Percentiles rank a stretch among this genome's conserved stretches.
Conservation (phyloP, 2,797 vertebrate genomes). For the Spheniscus humboldti region DNA sequence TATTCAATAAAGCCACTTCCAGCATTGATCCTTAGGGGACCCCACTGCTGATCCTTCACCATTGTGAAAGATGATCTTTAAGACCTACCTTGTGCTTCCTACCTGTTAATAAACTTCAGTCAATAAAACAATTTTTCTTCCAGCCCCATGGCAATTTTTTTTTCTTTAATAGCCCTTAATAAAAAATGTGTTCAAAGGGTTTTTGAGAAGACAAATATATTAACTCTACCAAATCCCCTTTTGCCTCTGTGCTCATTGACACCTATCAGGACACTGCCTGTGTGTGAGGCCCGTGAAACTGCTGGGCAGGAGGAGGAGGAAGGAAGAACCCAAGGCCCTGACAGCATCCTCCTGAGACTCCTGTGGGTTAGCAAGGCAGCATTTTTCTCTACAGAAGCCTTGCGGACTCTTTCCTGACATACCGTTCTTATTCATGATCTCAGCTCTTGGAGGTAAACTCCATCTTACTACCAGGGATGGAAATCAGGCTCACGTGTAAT, state of each 20-base stretch:
- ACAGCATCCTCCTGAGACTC: not conserved
- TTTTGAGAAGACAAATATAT: not conserved
- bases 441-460: not conserved
- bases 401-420: not conserved
- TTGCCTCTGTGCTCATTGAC: not conserved
- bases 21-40: not conserved
- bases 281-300: not conserved
- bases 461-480: not conserved
- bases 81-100: not conserved
- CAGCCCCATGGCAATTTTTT: not conserved
- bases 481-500: not conserved
- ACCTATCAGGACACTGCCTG: not conserved
- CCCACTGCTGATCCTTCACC: not conserved
- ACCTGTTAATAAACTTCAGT: not conserved
- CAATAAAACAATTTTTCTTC: not conserved
- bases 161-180: not conserved
- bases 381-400: not conserved
- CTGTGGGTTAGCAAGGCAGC: not conserved
- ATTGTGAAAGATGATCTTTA: not conserved
- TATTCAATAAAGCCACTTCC: not conserved
- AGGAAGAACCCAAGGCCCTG: not conserved
- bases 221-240: not conserved
- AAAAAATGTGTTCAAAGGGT: not conserved
- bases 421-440: accelerated
- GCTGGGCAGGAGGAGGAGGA: not conserved